Percentiles rank a stretch among this genome's conserved stretches.
Conservation (phyloP, 1,140 invertebrate species). For the Lepidurus couesii region DNA sequence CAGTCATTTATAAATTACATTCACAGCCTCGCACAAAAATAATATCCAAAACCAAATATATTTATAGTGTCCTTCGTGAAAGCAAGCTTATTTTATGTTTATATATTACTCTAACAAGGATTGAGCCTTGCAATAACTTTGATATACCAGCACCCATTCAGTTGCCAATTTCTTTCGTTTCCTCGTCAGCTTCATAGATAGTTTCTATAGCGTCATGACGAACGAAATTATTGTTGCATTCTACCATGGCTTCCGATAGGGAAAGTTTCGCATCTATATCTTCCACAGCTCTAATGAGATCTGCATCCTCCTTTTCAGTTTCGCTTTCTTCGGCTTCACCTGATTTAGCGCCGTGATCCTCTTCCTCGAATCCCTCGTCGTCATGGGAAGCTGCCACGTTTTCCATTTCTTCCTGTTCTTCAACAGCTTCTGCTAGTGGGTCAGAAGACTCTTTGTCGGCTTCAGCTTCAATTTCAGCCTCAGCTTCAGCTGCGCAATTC, state of each 20-base stretch:
- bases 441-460: not conserved
- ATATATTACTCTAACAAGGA: conserved; percentile 13
- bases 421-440: not conserved
- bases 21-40: not conserved
- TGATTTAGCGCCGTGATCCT: not conserved
- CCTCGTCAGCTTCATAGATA: not conserved
- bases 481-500: not conserved
- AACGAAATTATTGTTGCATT: not conserved
- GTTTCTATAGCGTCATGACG: not conserved
- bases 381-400: not conserved
- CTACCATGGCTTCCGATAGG: not conserved
- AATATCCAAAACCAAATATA: not conserved
- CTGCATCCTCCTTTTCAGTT: not conserved
- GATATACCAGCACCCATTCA: conserved; percentile 4
- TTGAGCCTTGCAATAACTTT: not conserved
- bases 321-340: not conserved
- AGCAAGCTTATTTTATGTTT: not conserved
- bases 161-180: not conserved
- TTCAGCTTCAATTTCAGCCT: not conserved
- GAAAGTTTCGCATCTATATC: not conserved
- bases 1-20: conserved; percentile 3
- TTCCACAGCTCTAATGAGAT: not conserved
- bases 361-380: not conserved
- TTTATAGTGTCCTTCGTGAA: no score
- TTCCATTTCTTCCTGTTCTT: not conserved